phyloP scores from a whole-genome alignment of 2,888 invertebrate species.

The Pristionchus exspectatus region DNA sequence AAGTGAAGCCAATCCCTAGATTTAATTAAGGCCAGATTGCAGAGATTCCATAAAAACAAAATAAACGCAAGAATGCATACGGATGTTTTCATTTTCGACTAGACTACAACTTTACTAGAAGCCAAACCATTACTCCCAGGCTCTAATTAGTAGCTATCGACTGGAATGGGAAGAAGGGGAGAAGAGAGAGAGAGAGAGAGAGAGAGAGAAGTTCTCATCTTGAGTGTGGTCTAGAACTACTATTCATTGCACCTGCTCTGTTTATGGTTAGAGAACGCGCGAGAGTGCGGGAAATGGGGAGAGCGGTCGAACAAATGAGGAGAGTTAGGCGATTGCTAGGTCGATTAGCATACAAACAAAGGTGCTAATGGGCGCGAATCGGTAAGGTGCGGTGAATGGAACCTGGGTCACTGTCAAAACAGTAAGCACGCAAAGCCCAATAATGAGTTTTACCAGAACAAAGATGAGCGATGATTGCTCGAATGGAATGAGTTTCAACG shows the following conservation, averaged over 20 bases:
- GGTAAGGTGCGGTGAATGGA: neutral
- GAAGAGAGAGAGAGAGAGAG: too few relatives aligned
- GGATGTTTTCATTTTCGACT: neutral
- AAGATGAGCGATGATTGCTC: neutral
- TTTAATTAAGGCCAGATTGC: neutral
- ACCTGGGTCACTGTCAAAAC: neutral
- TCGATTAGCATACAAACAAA: conserved; percentile 1
- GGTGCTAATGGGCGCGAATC: neutral
- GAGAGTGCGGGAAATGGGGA: neutral
- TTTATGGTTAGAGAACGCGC: neutral
- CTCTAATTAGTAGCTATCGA: conserved; percentile 13
- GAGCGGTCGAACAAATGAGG: neutral
- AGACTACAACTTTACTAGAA: neutral
- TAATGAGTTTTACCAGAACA: neutral
- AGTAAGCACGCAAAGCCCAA: too few relatives aligned
- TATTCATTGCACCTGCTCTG: too few relatives aligned
- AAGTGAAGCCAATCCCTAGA: neutral
- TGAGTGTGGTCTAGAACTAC: neutral
- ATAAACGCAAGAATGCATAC: too few relatives aligned
- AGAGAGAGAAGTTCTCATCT: neutral
- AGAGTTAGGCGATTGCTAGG: neutral
- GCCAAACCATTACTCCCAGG: neutral
- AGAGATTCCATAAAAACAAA: too few relatives aligned
- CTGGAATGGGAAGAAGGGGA: neutral
- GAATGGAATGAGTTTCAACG: neutral